Evolutionary conservation across 2,113 vertebrate species (phyloP).

Genomic region (Phyllostomus hastatus): DNA sequence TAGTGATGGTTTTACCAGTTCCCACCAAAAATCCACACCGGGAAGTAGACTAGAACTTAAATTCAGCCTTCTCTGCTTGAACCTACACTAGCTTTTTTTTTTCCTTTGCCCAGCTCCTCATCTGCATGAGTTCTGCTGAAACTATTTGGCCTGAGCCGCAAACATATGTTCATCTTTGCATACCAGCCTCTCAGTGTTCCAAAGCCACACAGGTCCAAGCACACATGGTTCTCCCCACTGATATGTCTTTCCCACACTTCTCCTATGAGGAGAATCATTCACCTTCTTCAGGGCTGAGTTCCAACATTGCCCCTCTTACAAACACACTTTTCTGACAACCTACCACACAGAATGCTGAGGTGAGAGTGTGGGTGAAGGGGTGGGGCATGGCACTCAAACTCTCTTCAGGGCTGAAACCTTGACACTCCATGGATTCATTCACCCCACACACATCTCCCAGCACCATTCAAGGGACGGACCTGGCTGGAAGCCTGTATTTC

Average conservation of each 20-base stretch:
- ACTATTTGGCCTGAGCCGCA: neutral
- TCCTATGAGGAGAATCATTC: neutral
- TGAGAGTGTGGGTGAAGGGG: neutral
- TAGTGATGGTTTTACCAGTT: neutral
- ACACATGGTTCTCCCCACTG: neutral
- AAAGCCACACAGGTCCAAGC: neutral
- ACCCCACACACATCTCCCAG: neutral
- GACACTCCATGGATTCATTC: neutral
- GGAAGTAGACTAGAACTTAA: neutral
- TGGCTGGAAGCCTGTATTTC: neutral
- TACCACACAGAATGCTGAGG: neutral
- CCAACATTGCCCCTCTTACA: neutral
- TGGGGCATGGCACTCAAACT: neutral
- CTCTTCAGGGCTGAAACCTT: neutral
- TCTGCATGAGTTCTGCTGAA: neutral
- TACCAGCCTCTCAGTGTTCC: fast-evolving
- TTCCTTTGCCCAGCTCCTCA: neutral
- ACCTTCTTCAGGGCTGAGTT: neutral
- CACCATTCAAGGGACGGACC: neutral
- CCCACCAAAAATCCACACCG: neutral
- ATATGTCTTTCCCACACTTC: neutral
- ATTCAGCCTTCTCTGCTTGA: neutral
- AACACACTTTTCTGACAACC: neutral
- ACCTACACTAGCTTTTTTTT: neutral
- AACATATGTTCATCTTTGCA: fast-evolving